These are phyloP conservation scores for Cosmopolites sordidus DNA, from an alignment of 2,888 invertebrate genomes.

Conservation along the genomic window DNA sequence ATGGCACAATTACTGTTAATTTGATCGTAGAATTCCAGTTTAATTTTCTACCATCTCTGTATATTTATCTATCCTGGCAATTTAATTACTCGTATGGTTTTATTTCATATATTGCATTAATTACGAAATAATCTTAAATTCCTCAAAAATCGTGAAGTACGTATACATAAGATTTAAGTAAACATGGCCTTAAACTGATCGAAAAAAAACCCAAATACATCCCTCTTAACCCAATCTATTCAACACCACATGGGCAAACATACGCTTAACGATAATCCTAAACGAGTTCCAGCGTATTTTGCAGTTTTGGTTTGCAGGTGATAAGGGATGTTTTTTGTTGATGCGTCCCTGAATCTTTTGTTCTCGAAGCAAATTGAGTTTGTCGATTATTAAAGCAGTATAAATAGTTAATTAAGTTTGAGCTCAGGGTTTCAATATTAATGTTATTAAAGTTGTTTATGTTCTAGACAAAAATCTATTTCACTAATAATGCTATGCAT, in stretches of 20 bases:
- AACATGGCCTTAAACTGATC: too few relatives aligned
- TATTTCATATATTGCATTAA: too few relatives aligned
- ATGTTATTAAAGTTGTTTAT: neutral
- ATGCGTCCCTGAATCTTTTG: conserved; percentile 11
- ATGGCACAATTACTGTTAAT: too few relatives aligned
- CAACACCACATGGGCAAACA: conserved; percentile 11
- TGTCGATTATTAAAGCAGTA: conserved; percentile 12
- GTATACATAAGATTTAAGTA: too few relatives aligned
- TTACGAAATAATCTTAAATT: too few relatives aligned
- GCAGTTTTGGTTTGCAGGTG: conserved; percentile 19
- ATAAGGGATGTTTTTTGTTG: conserved; percentile 19
- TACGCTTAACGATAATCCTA: conserved; percentile 10
- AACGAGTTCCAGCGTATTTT: conserved; percentile 14
- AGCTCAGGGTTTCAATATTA: neutral
- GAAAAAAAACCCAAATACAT: neutral
- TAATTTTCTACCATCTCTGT: too few relatives aligned
- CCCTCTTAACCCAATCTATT: conserved; percentile 5
- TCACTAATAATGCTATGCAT: too few relatives aligned
- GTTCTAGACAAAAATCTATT: too few relatives aligned
- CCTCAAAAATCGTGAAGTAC: too few relatives aligned
- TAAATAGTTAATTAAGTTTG: conserved; percentile 14
- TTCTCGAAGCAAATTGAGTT: conserved; percentile 14
- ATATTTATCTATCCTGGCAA: too few relatives aligned
- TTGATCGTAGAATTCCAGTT: too few relatives aligned
- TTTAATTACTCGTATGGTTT: too few relatives aligned